Percentiles rank a stretch among this genome's conserved stretches.
phyloP scores from a whole-genome alignment of 2,888 invertebrate species.

The Alitta virens region DNA sequence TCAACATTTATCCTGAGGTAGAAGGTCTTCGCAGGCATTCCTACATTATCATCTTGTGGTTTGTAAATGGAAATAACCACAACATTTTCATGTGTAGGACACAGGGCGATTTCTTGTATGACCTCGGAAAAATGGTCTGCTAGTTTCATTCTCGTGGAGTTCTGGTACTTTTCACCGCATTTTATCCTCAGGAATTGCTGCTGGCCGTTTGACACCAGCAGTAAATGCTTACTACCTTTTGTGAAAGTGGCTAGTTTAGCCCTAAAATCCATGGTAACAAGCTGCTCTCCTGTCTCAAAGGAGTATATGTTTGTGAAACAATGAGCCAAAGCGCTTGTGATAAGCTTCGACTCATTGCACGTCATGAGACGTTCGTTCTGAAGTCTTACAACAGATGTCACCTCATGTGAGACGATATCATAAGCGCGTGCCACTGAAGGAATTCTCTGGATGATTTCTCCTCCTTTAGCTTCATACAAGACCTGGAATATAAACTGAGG shows the following conservation, averaged over 20 bases:
- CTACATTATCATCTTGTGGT: too few relatives aligned
- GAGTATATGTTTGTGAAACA: not conserved
- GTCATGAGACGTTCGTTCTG: not conserved
- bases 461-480: not conserved
- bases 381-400: not conserved
- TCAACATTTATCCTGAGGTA: too few relatives aligned
- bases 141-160: not conserved
- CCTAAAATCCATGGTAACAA: not conserved
- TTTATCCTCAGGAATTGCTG: not conserved
- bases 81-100: not conserved
- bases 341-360: not conserved
- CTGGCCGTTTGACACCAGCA: not conserved
- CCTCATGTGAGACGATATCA: not conserved
- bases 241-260: not conserved
- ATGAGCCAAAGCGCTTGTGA: not conserved
- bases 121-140: not conserved
- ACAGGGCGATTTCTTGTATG: not conserved
- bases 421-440: not conserved
- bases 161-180: not conserved
- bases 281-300: not conserved
- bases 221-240: not conserved
- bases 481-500: not conserved
- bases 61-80: not conserved
- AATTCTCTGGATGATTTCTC: slow-evolving; percentile 1
- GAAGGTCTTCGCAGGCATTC: too few relatives aligned